Evolutionary conservation across 30 jellyfish, hydroid and myxozoan genomes (phyloP).

Genomic region (Aurelia coerulea): DNA sequence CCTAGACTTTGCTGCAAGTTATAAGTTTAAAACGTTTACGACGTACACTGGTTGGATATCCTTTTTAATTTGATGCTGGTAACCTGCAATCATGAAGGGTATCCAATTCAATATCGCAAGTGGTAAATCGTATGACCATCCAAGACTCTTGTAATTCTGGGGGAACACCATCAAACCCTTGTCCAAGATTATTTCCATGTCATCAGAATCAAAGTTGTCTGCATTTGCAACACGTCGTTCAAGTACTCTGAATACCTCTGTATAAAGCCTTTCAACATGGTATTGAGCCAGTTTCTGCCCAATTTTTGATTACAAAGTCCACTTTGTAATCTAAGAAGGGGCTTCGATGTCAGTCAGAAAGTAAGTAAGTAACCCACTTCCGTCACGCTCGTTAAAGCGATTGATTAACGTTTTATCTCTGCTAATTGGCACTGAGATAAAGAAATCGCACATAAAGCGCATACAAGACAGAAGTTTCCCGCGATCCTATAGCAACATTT

Average conservation of each 20-base stretch:
- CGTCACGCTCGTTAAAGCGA: too few relatives aligned
- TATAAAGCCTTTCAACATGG: constrained; percentile 13
- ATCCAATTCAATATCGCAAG: constrained; percentile 15
- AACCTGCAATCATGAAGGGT: constrained; percentile 30
- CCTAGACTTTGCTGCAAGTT: too few relatives aligned
- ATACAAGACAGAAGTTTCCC: too few relatives aligned
- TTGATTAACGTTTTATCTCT: too few relatives aligned
- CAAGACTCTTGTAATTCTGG: constrained; percentile 18
- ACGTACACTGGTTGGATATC: constrained; percentile 9
- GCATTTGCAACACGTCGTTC: not conserved
- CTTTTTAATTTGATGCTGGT: constrained; percentile 7
- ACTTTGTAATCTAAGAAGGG: constrained; percentile 17
- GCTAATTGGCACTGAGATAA: too few relatives aligned
- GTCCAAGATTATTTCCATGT: constrained; percentile 12
- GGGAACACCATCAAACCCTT: constrained; percentile 14
- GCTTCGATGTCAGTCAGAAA: too few relatives aligned
- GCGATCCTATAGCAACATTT: too few relatives aligned
- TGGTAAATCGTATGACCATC: constrained; percentile 42
- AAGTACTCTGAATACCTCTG: constrained; percentile 16
- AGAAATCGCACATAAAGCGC: too few relatives aligned
- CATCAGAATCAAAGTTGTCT: constrained; percentile 10
- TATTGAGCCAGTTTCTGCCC: constrained; percentile 30
- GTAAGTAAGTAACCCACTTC: too few relatives aligned
- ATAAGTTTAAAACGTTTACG: not conserved
- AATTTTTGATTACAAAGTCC: constrained; percentile 16